Base-by-base conservation (phyloP, 1,140 invertebrate genomes). In the Drosophila arawakana region DNA sequence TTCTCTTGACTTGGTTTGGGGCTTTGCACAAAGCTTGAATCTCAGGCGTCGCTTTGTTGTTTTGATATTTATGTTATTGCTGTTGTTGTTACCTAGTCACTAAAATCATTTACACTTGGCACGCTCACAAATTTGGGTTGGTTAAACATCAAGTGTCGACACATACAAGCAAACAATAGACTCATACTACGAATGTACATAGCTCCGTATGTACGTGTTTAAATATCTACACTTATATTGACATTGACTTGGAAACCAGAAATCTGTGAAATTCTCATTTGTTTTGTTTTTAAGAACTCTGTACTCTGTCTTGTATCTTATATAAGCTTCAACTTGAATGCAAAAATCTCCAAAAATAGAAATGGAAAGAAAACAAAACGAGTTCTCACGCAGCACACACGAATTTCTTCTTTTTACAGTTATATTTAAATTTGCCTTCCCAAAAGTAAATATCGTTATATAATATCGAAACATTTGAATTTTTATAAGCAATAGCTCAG, bases 61-160 rank as follows among this genome's bases (percentile, higher is more conserved):
- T 70, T 35, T 63, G 15, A 67, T 50, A 71, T 57, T 71, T 62
- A 25, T 59, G 54, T 25, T 66, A 44, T 41, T 65, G 35, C 8
- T 73, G 54, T 18, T 71, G 55, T 54, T 62, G 35, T 54, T 70
- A 37, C 67, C 67, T 59, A 63, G 50, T 70, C 67, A 52, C 68
- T 59, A 18, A 58, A 62, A 75, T 75, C 68, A 71, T 75, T 75
- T 75, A 75, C 73, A 75, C 68, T 59, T 65, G 68, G 60, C 68
- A 71, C 39, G 52, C 73, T 75, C 60, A 37, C 52, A 9, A 71
- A 35, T 65, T 74, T 37, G 43, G 57, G 37, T 46, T 55, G 44
- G 37, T 61, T 44, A 67, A 67, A 57, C 25, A 46, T 46, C 41
- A 59, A 59, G 57, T 59, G 57, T 39, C 30, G 18, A 47, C 30